A percentile compares a stretch with the other conserved stretches of the same genome.
These are phyloP conservation scores for Prosopocoilus inquinatus DNA, from an alignment of 2,888 invertebrate genomes.

Conservation along the genomic window DNA sequence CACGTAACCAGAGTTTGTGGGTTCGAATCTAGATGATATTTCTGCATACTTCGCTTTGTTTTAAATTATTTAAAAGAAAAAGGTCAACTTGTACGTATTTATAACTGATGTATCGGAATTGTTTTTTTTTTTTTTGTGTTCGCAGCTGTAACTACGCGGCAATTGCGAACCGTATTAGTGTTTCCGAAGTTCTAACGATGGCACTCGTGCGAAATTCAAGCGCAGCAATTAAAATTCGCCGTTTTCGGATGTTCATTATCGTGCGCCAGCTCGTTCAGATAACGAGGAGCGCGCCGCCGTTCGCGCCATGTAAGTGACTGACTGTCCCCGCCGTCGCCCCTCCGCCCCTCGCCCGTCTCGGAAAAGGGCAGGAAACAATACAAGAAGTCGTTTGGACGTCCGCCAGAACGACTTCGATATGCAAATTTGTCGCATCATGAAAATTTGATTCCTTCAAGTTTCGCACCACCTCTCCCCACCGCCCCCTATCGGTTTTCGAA, in stretches of 20 bases:
- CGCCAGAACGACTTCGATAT: neutral
- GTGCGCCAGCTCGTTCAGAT: neutral
- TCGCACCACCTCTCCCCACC: neutral
- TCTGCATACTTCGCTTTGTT: no score
- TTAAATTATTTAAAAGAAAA: no score
- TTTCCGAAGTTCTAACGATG: neutral
- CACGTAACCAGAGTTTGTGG: no score
- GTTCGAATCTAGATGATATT: no score
- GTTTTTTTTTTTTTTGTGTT: no score
- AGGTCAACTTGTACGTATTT: no score
- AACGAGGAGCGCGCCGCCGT: neutral
- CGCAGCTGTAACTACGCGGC: no score
- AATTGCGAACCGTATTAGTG: neutral
- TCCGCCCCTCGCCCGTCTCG: no score
- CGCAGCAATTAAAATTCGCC: slow-evolving; percentile 1
- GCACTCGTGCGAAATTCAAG: neutral
- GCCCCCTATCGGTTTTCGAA: neutral
- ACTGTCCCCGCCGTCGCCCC: no score
- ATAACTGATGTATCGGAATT: no score
- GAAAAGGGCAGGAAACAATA: no score
- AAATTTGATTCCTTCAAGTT: no score
- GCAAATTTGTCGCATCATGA: neutral
- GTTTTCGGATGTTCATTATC: slow-evolving; percentile 3
- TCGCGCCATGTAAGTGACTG: neutral
- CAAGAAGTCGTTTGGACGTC: slow-evolving; percentile 2